These are phyloP conservation scores for Drosophila villosipedis DNA, from an alignment of 2,888 invertebrate genomes.

Conservation along the genomic window DNA sequence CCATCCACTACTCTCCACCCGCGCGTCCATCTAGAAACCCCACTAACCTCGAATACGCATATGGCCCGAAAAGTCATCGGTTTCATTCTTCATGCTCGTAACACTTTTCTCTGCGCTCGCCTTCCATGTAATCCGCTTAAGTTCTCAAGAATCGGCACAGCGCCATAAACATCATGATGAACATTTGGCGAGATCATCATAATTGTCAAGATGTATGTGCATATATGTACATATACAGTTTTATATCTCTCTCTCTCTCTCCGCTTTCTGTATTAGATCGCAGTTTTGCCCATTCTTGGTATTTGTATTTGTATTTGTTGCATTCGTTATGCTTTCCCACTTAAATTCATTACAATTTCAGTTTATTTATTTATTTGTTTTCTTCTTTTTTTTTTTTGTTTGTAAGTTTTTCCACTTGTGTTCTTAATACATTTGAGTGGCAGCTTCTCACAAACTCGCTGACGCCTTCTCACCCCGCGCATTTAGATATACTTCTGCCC, in stretches of 20 bases:
- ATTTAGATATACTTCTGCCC: conserved; percentile 33
- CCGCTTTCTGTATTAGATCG: conserved; percentile 30
- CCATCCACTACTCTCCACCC: not conserved
- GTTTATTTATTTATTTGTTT: conserved; percentile 19
- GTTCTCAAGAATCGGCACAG: conserved; percentile 75
- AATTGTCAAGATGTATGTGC: conserved; percentile 15
- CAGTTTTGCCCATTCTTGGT: conserved; percentile 15
- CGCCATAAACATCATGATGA: conserved; percentile 65
- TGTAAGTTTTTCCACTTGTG: conserved; percentile 54
- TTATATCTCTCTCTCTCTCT: conserved; percentile 21
- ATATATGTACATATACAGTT: conserved; percentile 12
- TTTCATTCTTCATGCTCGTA: conserved; percentile 54
- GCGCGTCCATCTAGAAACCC: conserved; percentile 31
- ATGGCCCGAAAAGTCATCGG: conserved; percentile 42
- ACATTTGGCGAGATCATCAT: conserved; percentile 39
- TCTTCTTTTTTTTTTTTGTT: not conserved
- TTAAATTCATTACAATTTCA: conserved; percentile 36
- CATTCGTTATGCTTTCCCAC: conserved; percentile 73
- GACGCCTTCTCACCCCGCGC: not conserved
- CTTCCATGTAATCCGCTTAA: conserved; percentile 71
- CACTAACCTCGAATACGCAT: conserved; percentile 76
- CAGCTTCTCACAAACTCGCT: conserved; percentile 1
- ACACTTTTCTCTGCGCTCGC: conserved; percentile 59
- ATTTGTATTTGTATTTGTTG: conserved; percentile 24
- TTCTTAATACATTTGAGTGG: conserved; percentile 39